Evolutionary conservation across 1,140 invertebrate genomes (phyloP), one percentile per base, ranked within the genome.

Genomic region (Helicorthomorpha holstii): DNA sequence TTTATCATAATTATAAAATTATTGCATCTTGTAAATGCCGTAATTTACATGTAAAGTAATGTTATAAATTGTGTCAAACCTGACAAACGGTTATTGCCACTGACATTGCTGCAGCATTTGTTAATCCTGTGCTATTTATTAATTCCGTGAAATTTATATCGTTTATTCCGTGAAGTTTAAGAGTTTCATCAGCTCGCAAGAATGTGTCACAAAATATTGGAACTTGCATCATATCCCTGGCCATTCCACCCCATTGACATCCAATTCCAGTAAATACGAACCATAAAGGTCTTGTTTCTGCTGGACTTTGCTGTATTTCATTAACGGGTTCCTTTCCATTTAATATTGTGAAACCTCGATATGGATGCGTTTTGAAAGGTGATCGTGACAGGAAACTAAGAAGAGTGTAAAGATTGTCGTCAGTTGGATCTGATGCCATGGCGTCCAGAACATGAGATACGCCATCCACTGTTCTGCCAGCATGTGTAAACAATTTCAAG

Each of bases 251-350:
- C 92, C 92, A 98, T 69, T 98, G 93, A 41, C 82, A 81, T 14
- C 93, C 94, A 91, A 97, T 96, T 29, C 93, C 94, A 47, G 90
- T 84, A 68, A 93, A 97, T 34, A 97, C 73, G 66, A 79, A 95
- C 85, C 90, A 97, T 23, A 97, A 68, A 0, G 90, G 90, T 24
- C 85, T n/a, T 10, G 42, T 57, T n/a, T n/a, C n/a, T n/a, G n/a
- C n/a, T n/a, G n/a, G n/a, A 34, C 24, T 54, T 44, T 54, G 51
- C 51, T 63, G 59, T 19, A 75, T 61, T 59, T 77, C 60, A 19
- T 63, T 56, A 44, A 66, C 60, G 23, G 61, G 47, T 34, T 66
- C 60, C 1, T 74, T 72, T 41, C 56, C 59, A 49, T 76, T 76
- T 0, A 89, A 63, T 47, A 93, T 68, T 16, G 77, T 71, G 64